Conservation (phyloP, 2,797 vertebrate species). For the Pristis pectinata region DNA sequence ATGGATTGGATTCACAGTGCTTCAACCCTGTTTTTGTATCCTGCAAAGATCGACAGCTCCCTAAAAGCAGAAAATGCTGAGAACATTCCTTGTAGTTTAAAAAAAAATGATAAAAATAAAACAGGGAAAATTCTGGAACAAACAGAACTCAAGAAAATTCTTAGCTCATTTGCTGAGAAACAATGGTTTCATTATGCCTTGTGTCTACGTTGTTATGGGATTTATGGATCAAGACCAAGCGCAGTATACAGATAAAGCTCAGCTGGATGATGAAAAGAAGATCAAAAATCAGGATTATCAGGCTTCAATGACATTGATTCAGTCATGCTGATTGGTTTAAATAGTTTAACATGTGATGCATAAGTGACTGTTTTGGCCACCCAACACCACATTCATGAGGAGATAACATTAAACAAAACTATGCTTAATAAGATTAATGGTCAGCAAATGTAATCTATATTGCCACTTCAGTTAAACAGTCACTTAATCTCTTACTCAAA, state of each 20-base stretch:
- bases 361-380: background rate
- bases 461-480: background rate
- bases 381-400: background rate
- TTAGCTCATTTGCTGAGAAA: background rate
- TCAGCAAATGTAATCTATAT: background rate
- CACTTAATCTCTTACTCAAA: background rate
- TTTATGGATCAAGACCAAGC: background rate
- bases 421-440: background rate
- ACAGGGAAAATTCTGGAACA: background rate
- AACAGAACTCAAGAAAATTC: background rate
- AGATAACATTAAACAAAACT: background rate
- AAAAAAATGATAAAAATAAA: background rate
- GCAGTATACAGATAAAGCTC: background rate
- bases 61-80: too few relatives aligned
- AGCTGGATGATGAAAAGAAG: background rate
- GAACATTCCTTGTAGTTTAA: background rate
- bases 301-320: background rate
- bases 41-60: background rate
- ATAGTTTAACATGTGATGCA: background rate
- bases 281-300: background rate
- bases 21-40: background rate
- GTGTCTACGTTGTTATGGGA: background rate
- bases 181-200: background rate
- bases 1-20: background rate
- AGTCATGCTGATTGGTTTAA: background rate